Percentiles rank a stretch among this genome's conserved stretches.
Conservation (phyloP, 2,797 vertebrate species). For the Hemibagrus guttatus region DNA sequence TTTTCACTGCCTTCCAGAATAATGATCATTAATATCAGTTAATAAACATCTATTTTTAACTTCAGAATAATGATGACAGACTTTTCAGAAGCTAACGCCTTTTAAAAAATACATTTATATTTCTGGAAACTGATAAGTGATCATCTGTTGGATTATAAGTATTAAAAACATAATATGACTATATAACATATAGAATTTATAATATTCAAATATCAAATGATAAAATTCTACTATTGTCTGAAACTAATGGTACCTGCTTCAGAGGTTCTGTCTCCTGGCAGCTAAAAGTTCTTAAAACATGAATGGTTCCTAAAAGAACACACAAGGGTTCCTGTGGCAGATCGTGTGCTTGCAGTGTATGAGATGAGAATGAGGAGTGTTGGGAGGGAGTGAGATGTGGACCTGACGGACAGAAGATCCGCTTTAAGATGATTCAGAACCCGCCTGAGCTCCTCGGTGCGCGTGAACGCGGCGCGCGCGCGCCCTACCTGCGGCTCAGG, state of each 20-base stretch:
- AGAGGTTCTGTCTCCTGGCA: not conserved
- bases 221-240: not conserved
- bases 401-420: not conserved
- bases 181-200: not conserved
- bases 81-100: not conserved
- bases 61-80: not conserved
- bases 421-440: not conserved
- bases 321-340: not conserved
- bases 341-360: not conserved
- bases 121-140: not conserved
- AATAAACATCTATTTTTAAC: not conserved
- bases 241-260: not conserved
- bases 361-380: not conserved
- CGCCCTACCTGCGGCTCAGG: slow-evolving; percentile 24
- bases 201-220: not conserved
- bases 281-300: not conserved
- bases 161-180: not conserved
- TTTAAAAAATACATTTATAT: not conserved
- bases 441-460: not conserved
- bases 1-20: not conserved
- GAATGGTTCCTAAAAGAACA: not conserved
- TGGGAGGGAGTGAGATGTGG: not conserved
- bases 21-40: not conserved
- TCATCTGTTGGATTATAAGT: too few relatives aligned
- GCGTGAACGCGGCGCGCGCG: slow-evolving; percentile 11